phyloP scores from a whole-genome alignment of 2,113 vertebrate species.

The Apteryx mantelli region DNA sequence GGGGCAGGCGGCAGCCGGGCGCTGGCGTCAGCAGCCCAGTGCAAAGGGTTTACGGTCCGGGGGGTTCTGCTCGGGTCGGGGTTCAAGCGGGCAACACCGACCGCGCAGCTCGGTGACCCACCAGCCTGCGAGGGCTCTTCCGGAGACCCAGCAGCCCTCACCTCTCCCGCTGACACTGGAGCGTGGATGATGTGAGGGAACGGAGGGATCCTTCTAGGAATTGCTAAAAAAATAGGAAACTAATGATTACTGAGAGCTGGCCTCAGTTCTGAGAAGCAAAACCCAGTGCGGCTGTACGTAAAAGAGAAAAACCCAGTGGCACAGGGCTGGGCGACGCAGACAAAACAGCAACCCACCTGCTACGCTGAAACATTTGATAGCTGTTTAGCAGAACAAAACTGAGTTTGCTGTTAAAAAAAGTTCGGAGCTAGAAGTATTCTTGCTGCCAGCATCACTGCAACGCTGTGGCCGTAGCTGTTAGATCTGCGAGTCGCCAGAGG shows the following conservation, averaged over 20 bases:
- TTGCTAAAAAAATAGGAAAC: neutral
- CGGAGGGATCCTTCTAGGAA: neutral
- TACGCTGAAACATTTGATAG: neutral
- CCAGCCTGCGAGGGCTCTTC: neutral
- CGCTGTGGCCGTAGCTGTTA: neutral
- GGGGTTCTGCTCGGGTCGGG: no score
- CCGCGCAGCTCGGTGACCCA: neutral
- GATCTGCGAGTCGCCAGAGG: accelerated
- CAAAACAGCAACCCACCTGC: neutral
- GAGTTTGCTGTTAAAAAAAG: neutral
- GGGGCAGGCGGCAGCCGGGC: neutral
- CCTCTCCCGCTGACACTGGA: neutral
- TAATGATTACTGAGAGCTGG: neutral
- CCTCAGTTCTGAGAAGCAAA: neutral
- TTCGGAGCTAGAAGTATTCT: neutral
- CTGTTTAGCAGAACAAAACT: neutral
- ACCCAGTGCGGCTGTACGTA: no score
- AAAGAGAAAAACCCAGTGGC: neutral
- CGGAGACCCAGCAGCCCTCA: neutral
- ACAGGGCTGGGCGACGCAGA: neutral
- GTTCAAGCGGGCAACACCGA: no score
- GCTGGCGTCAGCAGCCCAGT: neutral
- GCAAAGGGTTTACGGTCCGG: no score
- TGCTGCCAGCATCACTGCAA: neutral
- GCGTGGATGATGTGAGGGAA: neutral